Evolutionary conservation across 2,113 vertebrate genomes (phyloP).

Genomic region (Emydocephalus ijimae): DNA sequence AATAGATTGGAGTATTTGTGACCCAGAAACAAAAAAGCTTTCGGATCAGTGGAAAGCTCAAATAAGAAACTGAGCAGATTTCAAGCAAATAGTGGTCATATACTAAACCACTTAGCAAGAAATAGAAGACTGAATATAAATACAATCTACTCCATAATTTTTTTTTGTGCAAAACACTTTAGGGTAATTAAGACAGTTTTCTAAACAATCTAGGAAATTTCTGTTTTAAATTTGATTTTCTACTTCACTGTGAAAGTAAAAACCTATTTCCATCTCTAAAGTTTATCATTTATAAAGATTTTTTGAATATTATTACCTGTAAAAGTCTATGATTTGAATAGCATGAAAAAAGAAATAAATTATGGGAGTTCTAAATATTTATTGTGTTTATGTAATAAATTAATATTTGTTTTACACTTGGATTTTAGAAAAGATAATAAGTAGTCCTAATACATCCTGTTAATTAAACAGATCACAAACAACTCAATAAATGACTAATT

Average conservation of each 20-base stretch:
- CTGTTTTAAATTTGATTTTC: neutral
- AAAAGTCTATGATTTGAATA: neutral
- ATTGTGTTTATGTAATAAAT: slow-evolving; percentile 8
- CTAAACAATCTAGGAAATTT: slow-evolving; percentile 1
- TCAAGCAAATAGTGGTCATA: neutral
- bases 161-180: neutral
- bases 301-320: neutral
- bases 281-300: neutral
- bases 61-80: neutral
- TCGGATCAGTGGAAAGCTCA: neutral
- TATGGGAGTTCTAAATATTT: neutral
- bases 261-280: slow-evolving; percentile 16
- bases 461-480: slow-evolving; percentile 31
- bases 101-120: neutral
- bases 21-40: neutral
- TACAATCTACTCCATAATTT: neutral
- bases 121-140: neutral
- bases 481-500: slow-evolving; percentile 29
- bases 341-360: neutral
- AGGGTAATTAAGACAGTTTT: neutral
- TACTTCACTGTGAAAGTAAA: neutral
- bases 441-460: neutral
- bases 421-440: slow-evolving; percentile 6
- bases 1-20: neutral
- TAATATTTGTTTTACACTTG: neutral